Percentiles rank a stretch among this genome's conserved stretches.
phyloP scores from a whole-genome alignment of 2,797 vertebrate species.

The Adrianichthys oophorus region DNA sequence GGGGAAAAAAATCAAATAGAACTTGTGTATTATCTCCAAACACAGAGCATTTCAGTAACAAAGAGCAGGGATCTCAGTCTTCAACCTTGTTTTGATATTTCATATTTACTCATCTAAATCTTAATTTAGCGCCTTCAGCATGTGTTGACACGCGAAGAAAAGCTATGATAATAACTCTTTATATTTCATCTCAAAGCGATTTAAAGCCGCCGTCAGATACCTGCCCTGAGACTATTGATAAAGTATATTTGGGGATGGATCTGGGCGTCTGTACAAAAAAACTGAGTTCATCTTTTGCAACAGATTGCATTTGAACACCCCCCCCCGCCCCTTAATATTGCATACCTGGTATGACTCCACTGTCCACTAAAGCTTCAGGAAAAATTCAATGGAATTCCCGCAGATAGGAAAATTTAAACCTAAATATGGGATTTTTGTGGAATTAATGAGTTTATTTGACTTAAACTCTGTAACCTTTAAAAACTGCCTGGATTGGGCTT shows the following conservation, averaged over 20 bases:
- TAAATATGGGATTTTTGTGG: too few species aligned
- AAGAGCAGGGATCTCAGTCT: slow-evolving; percentile 66
- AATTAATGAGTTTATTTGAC: too few species aligned
- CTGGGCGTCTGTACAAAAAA: slow-evolving; percentile 10
- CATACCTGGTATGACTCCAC: too few species aligned
- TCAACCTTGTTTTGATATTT: slow-evolving; percentile 65
- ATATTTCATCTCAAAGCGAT: slow-evolving; percentile 61
- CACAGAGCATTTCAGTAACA: slow-evolving; percentile 64
- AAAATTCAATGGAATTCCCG: too few species aligned
- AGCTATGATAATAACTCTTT: slow-evolving; percentile 57
- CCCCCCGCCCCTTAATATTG: too few species aligned
- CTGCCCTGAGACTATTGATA: slow-evolving; percentile 37
- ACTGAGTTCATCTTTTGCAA: background rate
- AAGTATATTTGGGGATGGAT: slow-evolving; percentile 29
- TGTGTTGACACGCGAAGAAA: slow-evolving; percentile 68
- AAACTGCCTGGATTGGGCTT: too few species aligned
- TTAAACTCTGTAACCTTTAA: too few species aligned
- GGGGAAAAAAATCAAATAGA: slow-evolving; percentile 62
- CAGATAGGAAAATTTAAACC: too few species aligned
- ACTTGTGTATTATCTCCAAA: slow-evolving; percentile 76
- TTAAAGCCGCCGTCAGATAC: slow-evolving; percentile 55
- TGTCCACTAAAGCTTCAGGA: too few species aligned
- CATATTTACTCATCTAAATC: slow-evolving; percentile 72
- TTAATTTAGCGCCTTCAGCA: slow-evolving; percentile 67
- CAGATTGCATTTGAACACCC: background rate